Percentiles rank a stretch among this genome's conserved stretches.
These are phyloP conservation scores for Listronotus oregonensis DNA, from an alignment of 1,140 invertebrate species.

Conservation along the genomic window DNA sequence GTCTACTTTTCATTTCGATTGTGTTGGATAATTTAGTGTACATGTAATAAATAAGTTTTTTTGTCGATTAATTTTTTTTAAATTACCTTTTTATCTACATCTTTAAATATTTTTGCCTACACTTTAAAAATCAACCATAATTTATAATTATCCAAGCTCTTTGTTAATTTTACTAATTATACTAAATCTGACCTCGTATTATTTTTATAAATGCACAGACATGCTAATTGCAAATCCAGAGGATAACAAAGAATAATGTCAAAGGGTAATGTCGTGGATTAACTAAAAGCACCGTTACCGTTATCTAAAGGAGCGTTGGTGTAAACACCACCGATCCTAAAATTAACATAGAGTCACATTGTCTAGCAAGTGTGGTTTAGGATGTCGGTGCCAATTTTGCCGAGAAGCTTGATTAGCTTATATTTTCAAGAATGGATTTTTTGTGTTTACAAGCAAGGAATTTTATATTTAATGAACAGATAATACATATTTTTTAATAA, in stretches of 20 bases:
- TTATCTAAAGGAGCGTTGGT: slow-evolving; percentile 23
- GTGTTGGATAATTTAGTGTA: no score
- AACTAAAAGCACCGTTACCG: slow-evolving; percentile 22
- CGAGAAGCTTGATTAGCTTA: background rate
- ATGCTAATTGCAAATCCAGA: slow-evolving; percentile 19
- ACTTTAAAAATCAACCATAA: no score
- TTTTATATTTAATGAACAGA: no score
- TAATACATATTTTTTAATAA: no score
- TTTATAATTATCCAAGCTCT: no score
- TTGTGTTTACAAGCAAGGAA: no score
- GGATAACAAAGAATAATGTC: slow-evolving; percentile 29
- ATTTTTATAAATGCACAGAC: slow-evolving; percentile 16
- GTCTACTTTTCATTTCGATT: no score
- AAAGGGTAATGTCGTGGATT: slow-evolving; percentile 33
- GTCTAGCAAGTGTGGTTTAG: slow-evolving; percentile 29
- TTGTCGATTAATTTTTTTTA: no score
- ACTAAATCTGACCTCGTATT: slow-evolving; percentile 16
- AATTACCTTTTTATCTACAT: no score
- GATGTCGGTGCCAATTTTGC: slow-evolving; percentile 24
- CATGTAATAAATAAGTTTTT: no score
- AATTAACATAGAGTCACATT: slow-evolving; percentile 29
- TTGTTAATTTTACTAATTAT: slow-evolving; percentile 21
- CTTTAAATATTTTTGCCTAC: no score
- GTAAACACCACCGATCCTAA: slow-evolving; percentile 24
- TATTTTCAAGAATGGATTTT: no score